A percentile compares a stretch with the other conserved stretches of the same genome.
Conservation (phyloP, 2,113 vertebrate genomes). For the Panthera uncia region DNA sequence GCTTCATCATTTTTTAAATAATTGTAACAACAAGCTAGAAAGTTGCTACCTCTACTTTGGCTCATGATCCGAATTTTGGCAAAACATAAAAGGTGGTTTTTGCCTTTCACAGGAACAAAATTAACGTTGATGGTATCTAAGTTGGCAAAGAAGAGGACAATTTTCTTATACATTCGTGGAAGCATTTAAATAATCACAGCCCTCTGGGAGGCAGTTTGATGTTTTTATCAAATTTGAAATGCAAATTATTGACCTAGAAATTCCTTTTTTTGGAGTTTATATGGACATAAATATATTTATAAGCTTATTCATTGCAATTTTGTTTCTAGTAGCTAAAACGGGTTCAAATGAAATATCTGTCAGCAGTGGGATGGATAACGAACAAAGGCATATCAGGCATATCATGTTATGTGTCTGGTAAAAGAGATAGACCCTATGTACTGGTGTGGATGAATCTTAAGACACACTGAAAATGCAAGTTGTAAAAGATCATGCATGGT, state of each 20-base stretch:
- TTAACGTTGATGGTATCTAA: background rate
- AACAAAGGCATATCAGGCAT: background rate
- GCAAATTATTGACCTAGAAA: background rate
- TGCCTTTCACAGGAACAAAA: background rate
- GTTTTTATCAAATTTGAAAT: constrained; percentile 44
- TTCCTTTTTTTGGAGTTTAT: background rate
- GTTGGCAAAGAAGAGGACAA: background rate
- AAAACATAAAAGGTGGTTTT: background rate
- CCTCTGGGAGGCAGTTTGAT: background rate
- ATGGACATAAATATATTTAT: background rate
- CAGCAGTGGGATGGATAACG: background rate
- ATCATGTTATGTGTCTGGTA: background rate
- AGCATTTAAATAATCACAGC: background rate
- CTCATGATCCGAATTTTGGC: background rate
- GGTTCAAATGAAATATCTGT: background rate
- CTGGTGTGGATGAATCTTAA: background rate
- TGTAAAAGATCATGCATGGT: background rate
- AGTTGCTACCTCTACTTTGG: background rate
- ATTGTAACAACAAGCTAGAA: background rate
- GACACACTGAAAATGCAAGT: background rate
- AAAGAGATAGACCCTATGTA: background rate
- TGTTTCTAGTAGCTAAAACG: constrained; percentile 7
- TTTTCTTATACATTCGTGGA: background rate
- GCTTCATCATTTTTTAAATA: background rate
- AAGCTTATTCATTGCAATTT: background rate